Conservation (phyloP, 2,888 invertebrate species). For the Monopis laevigella region DNA sequence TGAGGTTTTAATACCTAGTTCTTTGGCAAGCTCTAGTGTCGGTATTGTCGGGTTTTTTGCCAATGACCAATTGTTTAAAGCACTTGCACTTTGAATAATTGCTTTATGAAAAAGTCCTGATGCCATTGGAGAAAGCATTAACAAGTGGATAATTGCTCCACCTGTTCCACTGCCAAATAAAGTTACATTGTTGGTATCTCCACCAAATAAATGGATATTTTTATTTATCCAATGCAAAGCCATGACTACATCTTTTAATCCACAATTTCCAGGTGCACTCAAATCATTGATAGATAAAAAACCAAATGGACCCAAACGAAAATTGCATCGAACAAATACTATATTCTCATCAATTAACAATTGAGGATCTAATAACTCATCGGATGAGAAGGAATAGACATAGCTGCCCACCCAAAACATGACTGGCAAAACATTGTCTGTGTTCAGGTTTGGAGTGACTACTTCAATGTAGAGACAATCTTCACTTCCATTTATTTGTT, state of each 20-base stretch:
- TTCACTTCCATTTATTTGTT: slow-evolving; percentile 35
- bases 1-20: slow-evolving; percentile 33
- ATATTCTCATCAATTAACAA: slow-evolving; percentile 38
- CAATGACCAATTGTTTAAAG: slow-evolving; percentile 48
- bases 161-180: slow-evolving; percentile 58
- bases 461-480: slow-evolving; percentile 56
- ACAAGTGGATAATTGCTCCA: slow-evolving; percentile 50
- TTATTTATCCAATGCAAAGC: slow-evolving; percentile 53
- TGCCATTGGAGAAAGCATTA: slow-evolving; percentile 59
- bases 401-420: slow-evolving; percentile 61
- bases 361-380: slow-evolving; percentile 39
- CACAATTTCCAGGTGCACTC: slow-evolving; percentile 53
- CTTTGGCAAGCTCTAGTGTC: slow-evolving; percentile 35
- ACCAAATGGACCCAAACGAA: slow-evolving; percentile 53
- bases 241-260: slow-evolving; percentile 52
- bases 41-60: slow-evolving; percentile 38
- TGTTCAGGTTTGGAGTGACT: slow-evolving; percentile 34
- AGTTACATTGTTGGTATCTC: slow-evolving; percentile 53
- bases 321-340: slow-evolving; percentile 52
- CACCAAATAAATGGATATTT: slow-evolving; percentile 50
- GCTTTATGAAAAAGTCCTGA: slow-evolving; percentile 54
- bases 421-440: slow-evolving; percentile 46
- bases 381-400: slow-evolving; percentile 33
- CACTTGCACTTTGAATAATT: slow-evolving; percentile 52
- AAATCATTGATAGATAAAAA: slow-evolving; percentile 51